Conservation (phyloP, 2,797 vertebrate species). For the Cynodonichthys magdalenae region DNA sequence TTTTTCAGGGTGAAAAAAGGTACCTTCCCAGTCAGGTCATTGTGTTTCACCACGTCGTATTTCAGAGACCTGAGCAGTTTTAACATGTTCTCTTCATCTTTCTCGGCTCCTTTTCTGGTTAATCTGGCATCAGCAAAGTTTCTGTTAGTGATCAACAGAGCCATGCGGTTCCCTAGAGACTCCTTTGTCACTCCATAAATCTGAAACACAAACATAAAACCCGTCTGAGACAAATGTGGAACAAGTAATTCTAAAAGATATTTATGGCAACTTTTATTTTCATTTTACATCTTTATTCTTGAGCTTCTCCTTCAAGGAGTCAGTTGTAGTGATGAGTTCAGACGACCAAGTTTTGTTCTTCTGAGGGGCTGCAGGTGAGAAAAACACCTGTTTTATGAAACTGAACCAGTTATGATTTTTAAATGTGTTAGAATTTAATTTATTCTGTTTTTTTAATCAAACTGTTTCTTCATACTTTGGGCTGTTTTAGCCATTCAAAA, state of each 20-base stretch:
- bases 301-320: conserved; percentile 28
- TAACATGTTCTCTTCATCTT: conserved; percentile 77
- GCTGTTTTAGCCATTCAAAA: too few species aligned
- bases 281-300: conserved; percentile 12
- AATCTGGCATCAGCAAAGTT: conserved; percentile 42
- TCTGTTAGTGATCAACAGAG: conserved; percentile 87
- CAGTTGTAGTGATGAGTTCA: neutral
- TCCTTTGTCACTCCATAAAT: conserved; percentile 68
- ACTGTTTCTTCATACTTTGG: too few species aligned
- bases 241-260: neutral
- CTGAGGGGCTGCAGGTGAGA: conserved; percentile 9
- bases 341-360: neutral
- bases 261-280: neutral
- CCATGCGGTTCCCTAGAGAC: conserved; percentile 69
- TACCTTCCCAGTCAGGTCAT: conserved; percentile 81
- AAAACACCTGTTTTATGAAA: neutral
- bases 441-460: too few species aligned
- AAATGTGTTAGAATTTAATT: too few species aligned
- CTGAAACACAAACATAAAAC: conserved; percentile 76
- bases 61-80: conserved; percentile 73
- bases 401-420: too few species aligned
- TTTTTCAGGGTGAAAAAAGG: neutral
- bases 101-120: conserved; percentile 73
- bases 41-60: conserved; percentile 73
- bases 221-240: too few species aligned